Evolutionary conservation across 2,113 vertebrate genomes (phyloP).

Genomic region (Crotalus tigris): DNA sequence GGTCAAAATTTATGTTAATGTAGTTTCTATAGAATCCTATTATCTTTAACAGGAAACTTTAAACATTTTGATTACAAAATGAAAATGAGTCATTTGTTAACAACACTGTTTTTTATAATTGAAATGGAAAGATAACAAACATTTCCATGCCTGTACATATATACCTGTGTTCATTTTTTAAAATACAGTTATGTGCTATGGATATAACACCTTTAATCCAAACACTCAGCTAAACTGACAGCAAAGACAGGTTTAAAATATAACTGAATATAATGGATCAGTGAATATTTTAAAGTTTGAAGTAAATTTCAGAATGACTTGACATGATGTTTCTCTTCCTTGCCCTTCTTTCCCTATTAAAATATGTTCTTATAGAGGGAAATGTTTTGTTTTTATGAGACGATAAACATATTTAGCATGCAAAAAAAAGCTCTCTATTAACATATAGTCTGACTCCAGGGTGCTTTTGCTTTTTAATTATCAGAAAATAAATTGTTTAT

Average conservation of each 20-base stretch:
- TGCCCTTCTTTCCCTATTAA: conserved; percentile 12
- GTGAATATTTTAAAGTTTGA: not conserved
- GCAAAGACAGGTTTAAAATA: conserved; percentile 7
- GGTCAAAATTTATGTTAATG: not conserved
- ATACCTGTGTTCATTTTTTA: not conserved
- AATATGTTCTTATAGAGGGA: not conserved
- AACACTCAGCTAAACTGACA: not conserved
- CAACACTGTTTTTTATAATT: not conserved
- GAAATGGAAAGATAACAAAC: not conserved
- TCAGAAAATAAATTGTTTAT: conserved; percentile 15
- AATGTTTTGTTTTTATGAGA: not conserved
- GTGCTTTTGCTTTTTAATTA: not conserved
- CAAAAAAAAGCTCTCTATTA: not conserved
- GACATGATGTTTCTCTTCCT: conserved; percentile 9
- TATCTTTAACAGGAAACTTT: not conserved
- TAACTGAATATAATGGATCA: conserved; percentile 4
- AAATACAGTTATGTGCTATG: conserved; percentile 15
- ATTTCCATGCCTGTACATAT: not conserved
- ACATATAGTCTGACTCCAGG: not conserved
- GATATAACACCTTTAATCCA: not conserved
- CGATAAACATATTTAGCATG: not conserved
- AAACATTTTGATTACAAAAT: not conserved
- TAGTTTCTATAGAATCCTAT: conserved; percentile 20
- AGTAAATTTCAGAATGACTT: conserved; percentile 14
- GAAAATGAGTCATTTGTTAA: not conserved